phyloP scores from a whole-genome alignment of 2,797 vertebrate species.

The Mustela erminea region DNA sequence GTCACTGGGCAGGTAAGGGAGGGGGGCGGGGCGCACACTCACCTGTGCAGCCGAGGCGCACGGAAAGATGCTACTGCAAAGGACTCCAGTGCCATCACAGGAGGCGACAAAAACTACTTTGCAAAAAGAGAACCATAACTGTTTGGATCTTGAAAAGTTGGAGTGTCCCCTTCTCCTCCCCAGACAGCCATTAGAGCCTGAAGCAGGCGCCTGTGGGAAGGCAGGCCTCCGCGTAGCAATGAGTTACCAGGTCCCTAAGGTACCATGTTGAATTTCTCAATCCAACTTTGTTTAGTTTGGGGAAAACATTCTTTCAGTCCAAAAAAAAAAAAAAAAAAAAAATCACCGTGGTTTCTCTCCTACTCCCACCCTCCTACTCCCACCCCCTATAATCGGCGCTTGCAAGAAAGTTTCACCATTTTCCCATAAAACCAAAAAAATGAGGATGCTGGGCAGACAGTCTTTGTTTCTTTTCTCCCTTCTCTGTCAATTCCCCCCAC shows the following conservation, averaged over 20 bases:
- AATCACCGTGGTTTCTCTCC: conserved; percentile 71
- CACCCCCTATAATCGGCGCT: conserved; percentile 38
- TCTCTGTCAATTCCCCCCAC: neutral
- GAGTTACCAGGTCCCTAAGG: conserved; percentile 62
- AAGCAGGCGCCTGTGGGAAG: conserved; percentile 61
- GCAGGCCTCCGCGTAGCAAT: neutral
- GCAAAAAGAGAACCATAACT: neutral
- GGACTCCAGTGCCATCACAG: neutral
- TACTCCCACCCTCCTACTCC: neutral
- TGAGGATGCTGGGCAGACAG: conserved; percentile 67
- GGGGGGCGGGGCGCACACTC: neutral
- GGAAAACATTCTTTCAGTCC: conserved; percentile 58
- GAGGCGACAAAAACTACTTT: neutral
- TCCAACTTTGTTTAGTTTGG: conserved; percentile 78
- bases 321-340: conserved; percentile 45
- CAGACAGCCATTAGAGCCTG: neutral
- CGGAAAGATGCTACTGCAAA: neutral
- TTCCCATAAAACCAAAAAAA: conserved; percentile 72
- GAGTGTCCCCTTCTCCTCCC: neutral
- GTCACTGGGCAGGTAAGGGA: neutral
- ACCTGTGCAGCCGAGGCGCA: neutral
- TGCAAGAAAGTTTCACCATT: conserved; percentile 68
- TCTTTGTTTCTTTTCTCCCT: conserved; percentile 25
- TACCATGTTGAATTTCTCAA: conserved; percentile 71
- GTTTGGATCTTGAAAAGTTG: neutral